Percentiles rank a stretch among this genome's conserved stretches.
Evolutionary conservation across 2,797 vertebrate genomes (phyloP).

Genomic region (Myripristis jacobus): DNA sequence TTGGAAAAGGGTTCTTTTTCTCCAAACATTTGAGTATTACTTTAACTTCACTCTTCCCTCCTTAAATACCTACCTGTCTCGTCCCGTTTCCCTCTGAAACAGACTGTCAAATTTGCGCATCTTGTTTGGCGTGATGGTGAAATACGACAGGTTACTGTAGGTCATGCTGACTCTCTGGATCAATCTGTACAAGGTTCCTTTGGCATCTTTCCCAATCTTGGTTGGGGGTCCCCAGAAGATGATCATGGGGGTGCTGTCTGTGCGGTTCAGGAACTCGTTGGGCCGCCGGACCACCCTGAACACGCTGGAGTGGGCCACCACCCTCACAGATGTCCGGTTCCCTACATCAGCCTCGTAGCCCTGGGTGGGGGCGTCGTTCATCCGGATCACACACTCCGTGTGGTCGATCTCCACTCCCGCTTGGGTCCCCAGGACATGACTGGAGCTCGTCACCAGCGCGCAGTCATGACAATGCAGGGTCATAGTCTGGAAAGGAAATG

Average conservation of each 20-base stretch:
- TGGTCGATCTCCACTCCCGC: conserved; percentile 88
- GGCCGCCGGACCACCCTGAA: conserved; percentile 90
- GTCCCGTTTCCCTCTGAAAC: conserved; percentile 93
- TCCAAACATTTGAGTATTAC: background rate
- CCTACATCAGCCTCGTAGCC: conserved; percentile 90
- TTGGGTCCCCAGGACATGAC: conserved; percentile 90
- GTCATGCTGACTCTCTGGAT: conserved; percentile 89
- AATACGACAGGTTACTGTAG: conserved; percentile 90
- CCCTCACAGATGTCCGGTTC: conserved; percentile 91
- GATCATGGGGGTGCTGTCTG: conserved; percentile 81
- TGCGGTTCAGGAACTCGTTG: conserved; percentile 89
- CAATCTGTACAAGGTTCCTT: conserved; percentile 87
- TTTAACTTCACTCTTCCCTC: conserved; percentile 54
- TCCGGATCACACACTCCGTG: conserved; percentile 93
- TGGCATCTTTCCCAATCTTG: conserved; percentile 90
- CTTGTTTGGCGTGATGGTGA: conserved; percentile 86
- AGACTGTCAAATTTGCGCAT: conserved; percentile 94
- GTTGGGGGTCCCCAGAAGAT: conserved; percentile 95
- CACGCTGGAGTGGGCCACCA: conserved; percentile 97
- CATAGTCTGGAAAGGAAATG: conserved; percentile 83
- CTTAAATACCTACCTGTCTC: conserved; percentile 87
- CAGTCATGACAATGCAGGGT: conserved; percentile 88
- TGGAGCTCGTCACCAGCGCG: conserved; percentile 94
- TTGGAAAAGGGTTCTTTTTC: too few species aligned
- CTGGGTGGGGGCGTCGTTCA: conserved; percentile 94